These are phyloP conservation scores for Marisa cornuarietis DNA, from an alignment of 1,140 invertebrate genomes.

Conservation along the genomic window DNA sequence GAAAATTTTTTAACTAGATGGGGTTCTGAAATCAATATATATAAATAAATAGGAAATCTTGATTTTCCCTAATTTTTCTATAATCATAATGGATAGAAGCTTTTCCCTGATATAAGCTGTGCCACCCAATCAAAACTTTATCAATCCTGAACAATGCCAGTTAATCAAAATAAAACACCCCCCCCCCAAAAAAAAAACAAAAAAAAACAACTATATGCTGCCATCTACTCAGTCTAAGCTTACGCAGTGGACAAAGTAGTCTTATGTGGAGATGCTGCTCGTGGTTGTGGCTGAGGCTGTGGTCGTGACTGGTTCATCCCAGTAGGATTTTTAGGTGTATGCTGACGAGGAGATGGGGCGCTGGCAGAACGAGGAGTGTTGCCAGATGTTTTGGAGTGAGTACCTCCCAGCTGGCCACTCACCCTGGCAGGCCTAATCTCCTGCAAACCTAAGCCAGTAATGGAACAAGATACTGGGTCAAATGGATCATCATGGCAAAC, in stretches of 20 bases:
- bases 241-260: slow-evolving; percentile 34
- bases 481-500: too few species aligned
- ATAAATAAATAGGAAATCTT: too few species aligned
- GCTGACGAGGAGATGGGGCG: slow-evolving; percentile 4
- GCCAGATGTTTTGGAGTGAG: slow-evolving; percentile 7
- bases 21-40: too few species aligned
- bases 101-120: too few species aligned
- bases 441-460: background rate
- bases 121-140: too few species aligned
- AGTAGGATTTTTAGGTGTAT: background rate
- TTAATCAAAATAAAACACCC: too few species aligned
- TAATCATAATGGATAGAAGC: too few species aligned
- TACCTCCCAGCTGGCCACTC: background rate
- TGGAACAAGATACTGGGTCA: too few species aligned
- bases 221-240: background rate
- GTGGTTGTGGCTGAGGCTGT: slow-evolving; percentile 33
- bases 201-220: background rate
- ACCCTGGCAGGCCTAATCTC: slow-evolving; percentile 7
- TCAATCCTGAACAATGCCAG: too few species aligned
- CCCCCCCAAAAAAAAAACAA: background rate
- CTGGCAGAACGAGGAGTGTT: slow-evolving; percentile 21
- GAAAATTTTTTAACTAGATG: too few species aligned
- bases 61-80: too few species aligned
- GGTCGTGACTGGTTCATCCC: background rate
- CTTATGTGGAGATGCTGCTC: slow-evolving; percentile 33